Percentiles rank a stretch among this genome's conserved stretches.
Evolutionary conservation across 2,888 invertebrate species (phyloP).

Genomic region (Macrophya annulata): DNA sequence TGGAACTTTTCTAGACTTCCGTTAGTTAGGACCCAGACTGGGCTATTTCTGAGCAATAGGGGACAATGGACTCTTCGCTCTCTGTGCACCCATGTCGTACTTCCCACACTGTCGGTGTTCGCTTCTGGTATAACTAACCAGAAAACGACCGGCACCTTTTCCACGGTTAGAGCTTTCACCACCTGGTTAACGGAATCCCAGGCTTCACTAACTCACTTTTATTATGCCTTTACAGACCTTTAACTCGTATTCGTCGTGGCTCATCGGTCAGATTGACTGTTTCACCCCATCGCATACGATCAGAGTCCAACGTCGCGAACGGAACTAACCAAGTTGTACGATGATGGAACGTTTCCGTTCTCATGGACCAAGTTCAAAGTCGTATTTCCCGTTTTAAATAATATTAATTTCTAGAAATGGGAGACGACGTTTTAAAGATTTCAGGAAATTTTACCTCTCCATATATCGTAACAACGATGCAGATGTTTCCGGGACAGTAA

Average conservation of each 20-base stretch:
- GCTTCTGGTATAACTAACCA: background rate
- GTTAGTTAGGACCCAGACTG: slow-evolving; percentile 28
- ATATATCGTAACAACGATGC: background rate
- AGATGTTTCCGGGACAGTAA: background rate
- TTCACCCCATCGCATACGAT: background rate
- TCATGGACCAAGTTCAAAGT: background rate
- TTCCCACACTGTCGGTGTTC: slow-evolving; percentile 38
- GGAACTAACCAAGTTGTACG: background rate
- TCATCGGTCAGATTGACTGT: slow-evolving; percentile 19
- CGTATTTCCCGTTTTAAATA: background rate
- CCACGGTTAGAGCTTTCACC: slow-evolving; percentile 33
- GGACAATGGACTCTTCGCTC: slow-evolving; percentile 48
- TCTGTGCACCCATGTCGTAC: slow-evolving; percentile 16
- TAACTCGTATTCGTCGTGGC: background rate
- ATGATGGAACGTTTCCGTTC: background rate
- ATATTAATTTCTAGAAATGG: background rate
- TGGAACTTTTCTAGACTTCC: slow-evolving; percentile 38
- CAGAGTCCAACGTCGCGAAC: background rate
- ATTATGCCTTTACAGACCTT: slow-evolving; percentile 22
- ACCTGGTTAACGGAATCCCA: slow-evolving; percentile 48
- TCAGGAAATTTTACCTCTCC: background rate
- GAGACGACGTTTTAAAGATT: background rate
- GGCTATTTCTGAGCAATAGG: slow-evolving; percentile 48
- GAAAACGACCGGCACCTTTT: slow-evolving; percentile 22
- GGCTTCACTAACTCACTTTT: slow-evolving; percentile 35